These are phyloP conservation scores for Pristionchus arcanus DNA, from an alignment of 2,888 invertebrate species.

Conservation along the genomic window DNA sequence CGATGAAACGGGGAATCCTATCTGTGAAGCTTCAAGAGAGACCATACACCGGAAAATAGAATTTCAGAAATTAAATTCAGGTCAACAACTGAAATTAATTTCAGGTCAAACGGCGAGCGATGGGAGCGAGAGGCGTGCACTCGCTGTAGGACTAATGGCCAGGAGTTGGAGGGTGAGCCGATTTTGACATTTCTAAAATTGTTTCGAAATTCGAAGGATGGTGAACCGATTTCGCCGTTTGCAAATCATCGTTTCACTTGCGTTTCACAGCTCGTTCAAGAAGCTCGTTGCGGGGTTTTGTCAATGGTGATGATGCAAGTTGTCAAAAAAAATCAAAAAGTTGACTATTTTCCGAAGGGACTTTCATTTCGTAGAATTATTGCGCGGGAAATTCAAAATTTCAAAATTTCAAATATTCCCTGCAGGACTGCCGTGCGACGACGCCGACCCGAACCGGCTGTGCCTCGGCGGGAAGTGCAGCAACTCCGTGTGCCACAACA, in stretches of 20 bases:
- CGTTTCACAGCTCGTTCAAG: neutral
- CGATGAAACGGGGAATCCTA: neutral
- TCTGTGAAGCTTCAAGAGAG: neutral
- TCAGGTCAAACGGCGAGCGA: constrained; percentile 78
- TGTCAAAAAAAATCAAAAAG: neutral
- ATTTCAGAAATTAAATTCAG: neutral
- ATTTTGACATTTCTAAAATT: neutral
- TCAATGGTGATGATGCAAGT: too few relatives aligned
- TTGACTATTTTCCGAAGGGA: neutral
- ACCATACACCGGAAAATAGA: too few relatives aligned
- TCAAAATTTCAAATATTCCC: neutral
- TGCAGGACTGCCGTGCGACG: constrained; percentile 78
- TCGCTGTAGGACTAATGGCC: constrained; percentile 76
- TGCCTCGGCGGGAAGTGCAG: constrained; percentile 78
- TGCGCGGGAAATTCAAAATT: neutral
- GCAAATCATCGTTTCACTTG: too few relatives aligned
- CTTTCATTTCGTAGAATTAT: neutral
- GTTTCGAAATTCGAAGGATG: too few relatives aligned
- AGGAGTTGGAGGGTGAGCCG: constrained; percentile 71
- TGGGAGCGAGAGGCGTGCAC: constrained; percentile 79
- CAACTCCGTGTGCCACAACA: constrained; percentile 78
- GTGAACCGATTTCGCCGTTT: too few relatives aligned
- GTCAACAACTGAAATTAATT: constrained; percentile 45
- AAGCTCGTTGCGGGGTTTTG: too few relatives aligned
- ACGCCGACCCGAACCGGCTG: constrained; percentile 76